Evolutionary conservation across 1,140 invertebrate genomes (phyloP).

Genomic region (Eueides isabella): DNA sequence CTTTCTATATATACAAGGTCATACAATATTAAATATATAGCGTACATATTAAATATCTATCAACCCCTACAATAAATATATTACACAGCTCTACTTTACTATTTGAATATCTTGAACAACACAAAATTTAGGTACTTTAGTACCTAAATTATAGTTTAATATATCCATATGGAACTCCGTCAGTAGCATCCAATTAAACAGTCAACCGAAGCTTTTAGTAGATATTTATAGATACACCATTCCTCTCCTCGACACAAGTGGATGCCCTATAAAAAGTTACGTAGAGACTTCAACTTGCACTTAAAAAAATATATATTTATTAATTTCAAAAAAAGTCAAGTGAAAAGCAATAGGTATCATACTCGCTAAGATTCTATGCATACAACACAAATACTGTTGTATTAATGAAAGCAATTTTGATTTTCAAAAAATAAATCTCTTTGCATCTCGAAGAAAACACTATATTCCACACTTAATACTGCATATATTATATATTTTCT

Average conservation of each 20-base stretch:
- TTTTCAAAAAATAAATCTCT: no score
- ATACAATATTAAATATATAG: no score
- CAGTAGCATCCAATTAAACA: slow-evolving; percentile 16
- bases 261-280: background rate
- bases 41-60: no score
- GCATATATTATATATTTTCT: no score
- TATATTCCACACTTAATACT: no score
- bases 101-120: background rate
- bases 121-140: background rate
- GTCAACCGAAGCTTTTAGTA: slow-evolving; percentile 8
- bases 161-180: background rate
- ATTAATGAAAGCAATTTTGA: background rate
- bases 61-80: no score
- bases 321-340: background rate
- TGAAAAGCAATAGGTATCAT: background rate
- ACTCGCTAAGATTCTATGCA: background rate
- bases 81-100: background rate
- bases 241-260: background rate
- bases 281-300: background rate
- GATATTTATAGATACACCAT: slow-evolving; percentile 7
- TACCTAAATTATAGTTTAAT: no score
- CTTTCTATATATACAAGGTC: no score
- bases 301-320: background rate
- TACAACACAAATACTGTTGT: background rate
- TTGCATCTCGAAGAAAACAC: no score